Percentiles rank a stretch among this genome's conserved stretches.
Conservation (phyloP, 2,797 vertebrate genomes). For the Rhodeus uyekii region DNA sequence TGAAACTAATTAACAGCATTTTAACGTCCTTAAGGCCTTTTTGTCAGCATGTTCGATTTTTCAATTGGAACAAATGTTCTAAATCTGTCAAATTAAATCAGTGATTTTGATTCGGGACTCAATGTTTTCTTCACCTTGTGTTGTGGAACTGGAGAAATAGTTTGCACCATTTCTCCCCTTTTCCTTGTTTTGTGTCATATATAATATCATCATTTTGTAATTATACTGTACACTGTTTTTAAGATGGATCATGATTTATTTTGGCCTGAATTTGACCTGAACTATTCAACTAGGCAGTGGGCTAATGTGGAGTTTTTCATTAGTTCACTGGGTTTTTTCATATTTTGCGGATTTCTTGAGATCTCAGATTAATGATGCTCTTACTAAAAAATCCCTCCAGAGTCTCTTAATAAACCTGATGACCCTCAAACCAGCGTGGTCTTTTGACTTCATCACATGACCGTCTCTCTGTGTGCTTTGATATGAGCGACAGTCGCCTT, state of each 20-base stretch:
- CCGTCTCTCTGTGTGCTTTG: neutral
- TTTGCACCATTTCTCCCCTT: neutral
- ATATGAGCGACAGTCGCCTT: neutral
- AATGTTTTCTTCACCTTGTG: neutral
- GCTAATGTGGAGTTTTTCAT: slow-evolving; percentile 11
- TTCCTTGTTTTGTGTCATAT: neutral
- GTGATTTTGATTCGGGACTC: neutral
- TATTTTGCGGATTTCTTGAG: slow-evolving; percentile 6
- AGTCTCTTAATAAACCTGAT: slow-evolving; percentile 12
- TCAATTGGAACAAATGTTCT: slow-evolving; percentile 8
- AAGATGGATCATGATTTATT: neutral
- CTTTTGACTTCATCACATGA: neutral
- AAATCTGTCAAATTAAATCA: slow-evolving; percentile 25
- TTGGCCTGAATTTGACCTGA: slow-evolving; percentile 26
- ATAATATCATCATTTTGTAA: neutral
- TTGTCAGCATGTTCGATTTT: slow-evolving; percentile 47
- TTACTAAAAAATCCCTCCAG: neutral
- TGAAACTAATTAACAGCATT: slow-evolving; percentile 51
- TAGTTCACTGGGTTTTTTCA: neutral
- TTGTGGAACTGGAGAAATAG: neutral
- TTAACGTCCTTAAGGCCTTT: slow-evolving; percentile 42
- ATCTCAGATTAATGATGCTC: slow-evolving; percentile 2
- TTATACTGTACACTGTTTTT: neutral
- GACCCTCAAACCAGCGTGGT: neutral
- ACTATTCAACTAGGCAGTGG: slow-evolving; percentile 16